A percentile compares a stretch with the other conserved stretches of the same genome.
phyloP scores from a whole-genome alignment of 2,888 invertebrate species.

The Tryphoninae sp. region DNA sequence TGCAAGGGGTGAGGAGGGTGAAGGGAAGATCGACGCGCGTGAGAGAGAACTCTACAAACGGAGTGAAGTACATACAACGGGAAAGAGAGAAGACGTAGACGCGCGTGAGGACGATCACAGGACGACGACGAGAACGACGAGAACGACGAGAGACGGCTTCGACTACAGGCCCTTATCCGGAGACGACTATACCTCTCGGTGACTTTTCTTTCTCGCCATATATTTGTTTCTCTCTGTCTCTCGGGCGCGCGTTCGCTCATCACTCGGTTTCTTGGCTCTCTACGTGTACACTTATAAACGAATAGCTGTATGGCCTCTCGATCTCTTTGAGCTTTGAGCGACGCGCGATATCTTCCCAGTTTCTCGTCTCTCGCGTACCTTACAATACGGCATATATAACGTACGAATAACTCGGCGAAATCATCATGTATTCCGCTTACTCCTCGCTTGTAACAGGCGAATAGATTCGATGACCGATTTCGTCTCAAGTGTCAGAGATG shows the following conservation, averaged over 20 bases:
- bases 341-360: constrained; percentile 46
- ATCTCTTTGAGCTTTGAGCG: constrained; percentile 64
- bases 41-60: constrained; percentile 31
- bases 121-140: constrained; percentile 45
- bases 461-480: constrained; percentile 56
- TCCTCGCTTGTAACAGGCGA: constrained; percentile 25
- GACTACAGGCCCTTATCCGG: constrained; percentile 62
- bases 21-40: constrained; percentile 39
- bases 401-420: constrained; percentile 15
- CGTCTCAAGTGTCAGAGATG: constrained; percentile 34
- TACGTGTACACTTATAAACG: constrained; percentile 55
- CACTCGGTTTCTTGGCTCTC: constrained; percentile 26
- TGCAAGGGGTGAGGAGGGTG: not conserved
- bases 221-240: constrained; percentile 25
- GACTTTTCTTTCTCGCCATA: constrained; percentile 61
- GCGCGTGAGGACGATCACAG: constrained; percentile 49
- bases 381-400: not conserved
- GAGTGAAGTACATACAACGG: constrained; percentile 43
- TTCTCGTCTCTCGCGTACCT: constrained; percentile 43
- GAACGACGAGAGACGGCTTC: constrained; percentile 47
- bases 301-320: constrained; percentile 42
- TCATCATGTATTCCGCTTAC: constrained; percentile 46
- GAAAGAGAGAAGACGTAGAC: constrained; percentile 39
- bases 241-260: constrained; percentile 21
- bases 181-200: constrained; percentile 36